A percentile compares a stretch with the other conserved stretches of the same genome.
Evolutionary conservation across 1,140 invertebrate species (phyloP).

Genomic region (Colletes latitarsis): DNA sequence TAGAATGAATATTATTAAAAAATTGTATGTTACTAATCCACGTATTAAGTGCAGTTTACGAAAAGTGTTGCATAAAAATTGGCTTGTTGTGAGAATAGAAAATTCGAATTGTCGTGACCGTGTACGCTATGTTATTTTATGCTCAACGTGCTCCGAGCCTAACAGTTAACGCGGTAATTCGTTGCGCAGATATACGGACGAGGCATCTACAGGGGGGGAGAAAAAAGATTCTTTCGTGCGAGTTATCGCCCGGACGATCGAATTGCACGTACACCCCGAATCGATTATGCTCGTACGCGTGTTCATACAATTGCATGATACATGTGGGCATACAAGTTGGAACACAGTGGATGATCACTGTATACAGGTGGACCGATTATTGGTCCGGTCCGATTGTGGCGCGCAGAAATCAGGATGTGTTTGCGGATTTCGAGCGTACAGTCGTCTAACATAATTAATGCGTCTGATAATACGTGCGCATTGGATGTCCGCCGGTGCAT

Average conservation of each 20-base stretch:
- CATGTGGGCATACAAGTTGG: not conserved
- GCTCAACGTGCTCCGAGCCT: too few species aligned
- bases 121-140: too few species aligned
- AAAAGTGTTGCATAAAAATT: too few species aligned
- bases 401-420: slow-evolving; percentile 51
- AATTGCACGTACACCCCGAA: not conserved
- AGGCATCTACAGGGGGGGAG: too few species aligned
- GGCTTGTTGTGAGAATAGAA: too few species aligned
- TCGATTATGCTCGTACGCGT: not conserved
- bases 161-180: too few species aligned
- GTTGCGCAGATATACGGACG: too few species aligned
- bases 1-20: too few species aligned
- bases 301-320: not conserved
- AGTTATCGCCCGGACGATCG: not conserved
- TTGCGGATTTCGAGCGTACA: slow-evolving; percentile 52
- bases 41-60: too few species aligned
- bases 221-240: not conserved
- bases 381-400: slow-evolving; percentile 38
- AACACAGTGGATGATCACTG: slow-evolving; percentile 26
- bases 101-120: too few species aligned
- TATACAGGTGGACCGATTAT: slow-evolving; percentile 39
- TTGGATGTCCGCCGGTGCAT: slow-evolving; percentile 17
- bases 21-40: too few species aligned
- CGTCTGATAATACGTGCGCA: slow-evolving; percentile 31
- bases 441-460: slow-evolving; percentile 54